Conservation (phyloP, 2,113 vertebrate genomes). For the Abramis brama region DNA sequence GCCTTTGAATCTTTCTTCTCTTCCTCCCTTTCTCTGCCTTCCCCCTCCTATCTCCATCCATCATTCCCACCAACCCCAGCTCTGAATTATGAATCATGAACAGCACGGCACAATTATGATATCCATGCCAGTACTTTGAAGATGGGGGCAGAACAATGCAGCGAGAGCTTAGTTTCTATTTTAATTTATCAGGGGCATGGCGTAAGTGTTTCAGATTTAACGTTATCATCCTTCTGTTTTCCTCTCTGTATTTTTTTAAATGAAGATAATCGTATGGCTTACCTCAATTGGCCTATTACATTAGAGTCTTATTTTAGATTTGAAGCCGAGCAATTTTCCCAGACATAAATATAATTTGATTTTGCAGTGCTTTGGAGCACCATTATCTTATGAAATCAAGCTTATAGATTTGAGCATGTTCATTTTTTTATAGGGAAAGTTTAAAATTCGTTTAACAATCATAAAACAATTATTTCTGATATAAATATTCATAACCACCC, state of each 20-base stretch:
- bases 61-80: neutral
- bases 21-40: conserved; percentile 5
- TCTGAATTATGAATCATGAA: conserved; percentile 52
- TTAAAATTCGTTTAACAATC: neutral
- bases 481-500: too few relatives aligned
- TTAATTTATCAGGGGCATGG: conserved; percentile 14
- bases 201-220: conserved; percentile 21
- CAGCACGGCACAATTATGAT: conserved; percentile 13
- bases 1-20: conserved; percentile 11
- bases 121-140: conserved; percentile 38
- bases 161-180: conserved; percentile 34
- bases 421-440: neutral
- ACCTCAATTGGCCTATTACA: conserved; percentile 40
- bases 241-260: conserved; percentile 4
- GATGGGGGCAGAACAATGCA: conserved; percentile 34
- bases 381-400: conserved; percentile 31
- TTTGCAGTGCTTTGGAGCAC: conserved; percentile 13
- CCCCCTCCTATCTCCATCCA: neutral
- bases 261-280: neutral
- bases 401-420: too few relatives aligned
- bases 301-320: conserved; percentile 26
- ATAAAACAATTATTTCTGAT: too few relatives aligned
- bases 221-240: conserved; percentile 25
- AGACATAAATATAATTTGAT: conserved; percentile 34
- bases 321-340: conserved; percentile 12